A percentile compares a stretch with the other conserved stretches of the same genome.
Evolutionary conservation across 2,888 invertebrate species (phyloP).

Genomic region (Drosophila atripex): DNA sequence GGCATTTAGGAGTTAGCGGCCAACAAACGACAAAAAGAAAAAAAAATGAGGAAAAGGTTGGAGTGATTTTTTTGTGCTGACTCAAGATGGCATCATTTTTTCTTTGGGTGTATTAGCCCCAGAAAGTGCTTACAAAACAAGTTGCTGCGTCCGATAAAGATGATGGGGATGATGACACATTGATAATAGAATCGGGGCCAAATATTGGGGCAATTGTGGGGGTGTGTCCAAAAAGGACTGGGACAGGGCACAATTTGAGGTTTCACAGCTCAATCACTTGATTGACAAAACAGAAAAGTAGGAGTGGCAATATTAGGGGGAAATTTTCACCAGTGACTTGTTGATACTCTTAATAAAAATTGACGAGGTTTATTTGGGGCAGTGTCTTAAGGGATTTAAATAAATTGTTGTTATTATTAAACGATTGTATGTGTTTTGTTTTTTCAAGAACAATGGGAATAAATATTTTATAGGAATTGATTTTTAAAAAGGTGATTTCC

Average conservation of each 20-base stretch:
- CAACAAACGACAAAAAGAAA: neutral
- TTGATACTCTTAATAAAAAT: constrained; percentile 1
- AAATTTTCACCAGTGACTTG: neutral
- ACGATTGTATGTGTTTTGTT: no score
- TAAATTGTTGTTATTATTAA: no score
- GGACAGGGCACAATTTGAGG: constrained; percentile 30
- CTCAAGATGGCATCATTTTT: constrained; percentile 38
- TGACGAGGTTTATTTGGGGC: neutral
- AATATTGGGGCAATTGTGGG: neutral
- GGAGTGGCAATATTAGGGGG: neutral
- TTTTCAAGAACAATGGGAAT: neutral
- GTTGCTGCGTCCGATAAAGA: constrained; percentile 38
- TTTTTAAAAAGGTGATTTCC: no score
- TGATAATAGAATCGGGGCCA: constrained; percentile 23
- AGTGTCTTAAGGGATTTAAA: neutral
- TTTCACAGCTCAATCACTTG: constrained; percentile 68
- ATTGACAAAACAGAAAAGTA: constrained; percentile 61
- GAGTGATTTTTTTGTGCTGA: constrained; percentile 56
- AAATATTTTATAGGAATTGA: no score
- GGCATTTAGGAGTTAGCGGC: neutral
- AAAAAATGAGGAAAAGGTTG: constrained; percentile 10
- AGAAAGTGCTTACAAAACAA: constrained; percentile 51
- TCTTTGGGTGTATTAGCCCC: constrained; percentile 13
- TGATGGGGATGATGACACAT: constrained; percentile 53
- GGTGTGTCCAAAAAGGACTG: neutral